phyloP scores from a whole-genome alignment of 2,113 vertebrate species.

The Sclerurus mexicanus region DNA sequence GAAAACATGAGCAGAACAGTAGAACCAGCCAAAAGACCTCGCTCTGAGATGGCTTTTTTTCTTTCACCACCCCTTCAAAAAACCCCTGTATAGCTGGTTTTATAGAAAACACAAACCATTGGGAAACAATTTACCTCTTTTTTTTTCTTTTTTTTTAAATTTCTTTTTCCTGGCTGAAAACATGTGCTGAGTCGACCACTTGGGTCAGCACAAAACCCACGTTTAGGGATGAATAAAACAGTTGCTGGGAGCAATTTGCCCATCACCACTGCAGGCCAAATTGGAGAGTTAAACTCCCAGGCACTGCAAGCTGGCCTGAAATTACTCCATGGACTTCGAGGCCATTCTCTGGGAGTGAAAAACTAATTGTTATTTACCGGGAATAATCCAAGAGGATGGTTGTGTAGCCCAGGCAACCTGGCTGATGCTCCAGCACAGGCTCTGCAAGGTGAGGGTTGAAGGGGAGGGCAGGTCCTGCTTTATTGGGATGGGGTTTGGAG shows the following conservation, averaged over 20 bases:
- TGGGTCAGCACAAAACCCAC: constrained; percentile 30
- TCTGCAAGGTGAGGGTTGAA: not conserved
- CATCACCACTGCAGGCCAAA: not conserved
- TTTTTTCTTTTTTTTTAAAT: not conserved
- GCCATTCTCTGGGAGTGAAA: not conserved
- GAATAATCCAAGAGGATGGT: not conserved
- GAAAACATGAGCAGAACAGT: not conserved
- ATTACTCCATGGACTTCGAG: not conserved
- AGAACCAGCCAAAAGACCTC: not conserved
- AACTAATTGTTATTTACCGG: not conserved
- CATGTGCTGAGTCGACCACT: not conserved
- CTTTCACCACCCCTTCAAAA: not conserved
- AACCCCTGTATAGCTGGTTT: not conserved
- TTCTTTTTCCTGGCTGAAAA: constrained; percentile 34
- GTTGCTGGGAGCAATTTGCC: not conserved
- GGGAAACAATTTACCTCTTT: constrained; percentile 11
- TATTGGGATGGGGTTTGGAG: not conserved
- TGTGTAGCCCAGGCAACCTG: not conserved
- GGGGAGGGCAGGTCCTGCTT: not conserved
- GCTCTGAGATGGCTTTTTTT: not conserved
- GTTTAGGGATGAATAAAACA: not conserved
- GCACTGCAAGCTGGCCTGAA: not conserved
- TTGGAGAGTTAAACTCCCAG: constrained; percentile 4
- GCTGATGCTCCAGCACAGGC: not conserved
- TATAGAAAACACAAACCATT: not conserved